These are phyloP conservation scores for Zoanthus sansibaricus DNA, from an alignment of 92 coral and sea anemone genomes.

Conservation along the genomic window DNA sequence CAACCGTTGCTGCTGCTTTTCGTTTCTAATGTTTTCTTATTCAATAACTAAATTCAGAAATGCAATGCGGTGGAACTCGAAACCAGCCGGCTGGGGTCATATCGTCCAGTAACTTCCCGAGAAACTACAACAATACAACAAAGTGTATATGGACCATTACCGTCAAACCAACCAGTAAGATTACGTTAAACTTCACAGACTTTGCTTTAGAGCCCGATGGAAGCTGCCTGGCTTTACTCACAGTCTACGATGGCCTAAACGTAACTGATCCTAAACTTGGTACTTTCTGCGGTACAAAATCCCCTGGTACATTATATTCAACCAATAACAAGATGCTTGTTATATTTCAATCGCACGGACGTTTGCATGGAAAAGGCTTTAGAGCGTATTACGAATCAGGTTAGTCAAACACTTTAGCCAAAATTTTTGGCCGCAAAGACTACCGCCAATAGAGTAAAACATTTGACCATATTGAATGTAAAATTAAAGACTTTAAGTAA, in stretches of 20 bases:
- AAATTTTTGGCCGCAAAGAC: neutral
- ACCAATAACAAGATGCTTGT: slow-evolving; percentile 73
- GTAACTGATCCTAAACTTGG: slow-evolving; percentile 70
- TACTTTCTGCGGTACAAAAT: slow-evolving; percentile 69
- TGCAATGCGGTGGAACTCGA: slow-evolving; percentile 83
- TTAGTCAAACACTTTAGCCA: neutral
- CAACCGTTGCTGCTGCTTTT: neutral
- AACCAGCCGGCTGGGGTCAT: slow-evolving; percentile 80
- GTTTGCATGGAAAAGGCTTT: slow-evolving; percentile 72
- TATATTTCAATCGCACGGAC: slow-evolving; percentile 58
- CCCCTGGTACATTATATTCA: slow-evolving; percentile 70
- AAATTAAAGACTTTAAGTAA: no score
- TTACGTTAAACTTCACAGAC: slow-evolving; percentile 84
- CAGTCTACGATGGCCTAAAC: slow-evolving; percentile 76
- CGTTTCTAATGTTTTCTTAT: neutral
- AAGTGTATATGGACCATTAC: slow-evolving; percentile 75
- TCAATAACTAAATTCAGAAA: slow-evolving; percentile 29
- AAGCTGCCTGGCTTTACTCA: slow-evolving; percentile 71
- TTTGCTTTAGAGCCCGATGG: slow-evolving; percentile 69
- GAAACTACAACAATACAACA: slow-evolving; percentile 58
- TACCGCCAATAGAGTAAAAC: neutral
- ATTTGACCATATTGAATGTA: neutral
- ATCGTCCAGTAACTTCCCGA: slow-evolving; percentile 82
- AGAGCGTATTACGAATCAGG: slow-evolving; percentile 92
- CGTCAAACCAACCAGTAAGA: slow-evolving; percentile 65